Conservation (phyloP, 2,113 vertebrate genomes). For the Bettongia penicillata region DNA sequence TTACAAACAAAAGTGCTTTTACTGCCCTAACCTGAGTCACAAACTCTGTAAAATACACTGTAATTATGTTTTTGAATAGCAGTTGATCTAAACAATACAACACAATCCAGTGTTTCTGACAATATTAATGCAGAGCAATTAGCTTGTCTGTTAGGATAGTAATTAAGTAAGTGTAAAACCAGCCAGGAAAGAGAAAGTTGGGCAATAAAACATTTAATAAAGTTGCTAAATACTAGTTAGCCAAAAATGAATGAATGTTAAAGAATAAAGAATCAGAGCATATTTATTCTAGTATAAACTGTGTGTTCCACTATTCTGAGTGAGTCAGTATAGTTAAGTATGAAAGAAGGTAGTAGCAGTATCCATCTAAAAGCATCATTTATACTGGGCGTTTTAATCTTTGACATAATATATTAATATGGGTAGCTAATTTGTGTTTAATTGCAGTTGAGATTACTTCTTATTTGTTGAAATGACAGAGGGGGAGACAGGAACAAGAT, state of each 20-base stretch:
- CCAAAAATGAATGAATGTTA: neutral
- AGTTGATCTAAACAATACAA: neutral
- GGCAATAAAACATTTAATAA: neutral
- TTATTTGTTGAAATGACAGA: neutral
- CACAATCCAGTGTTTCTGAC: conserved; percentile 29
- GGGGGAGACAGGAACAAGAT: neutral
- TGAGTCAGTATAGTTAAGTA: neutral
- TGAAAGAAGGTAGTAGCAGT: neutral
- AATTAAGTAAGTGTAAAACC: neutral
- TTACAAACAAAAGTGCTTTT: conserved; percentile 53
- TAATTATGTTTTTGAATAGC: conserved; percentile 48
- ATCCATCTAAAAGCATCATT: neutral
- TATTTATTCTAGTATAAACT: neutral
- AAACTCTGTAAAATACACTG: conserved; percentile 18
- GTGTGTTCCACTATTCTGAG: neutral
- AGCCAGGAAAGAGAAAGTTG: neutral
- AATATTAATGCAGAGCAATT: conserved; percentile 38
- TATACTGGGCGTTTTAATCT: neutral
- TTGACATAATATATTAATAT: neutral
- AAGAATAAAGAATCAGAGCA: neutral
- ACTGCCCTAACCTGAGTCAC: conserved; percentile 39
- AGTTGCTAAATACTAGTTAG: neutral
- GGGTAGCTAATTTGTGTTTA: neutral
- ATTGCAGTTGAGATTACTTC: neutral
- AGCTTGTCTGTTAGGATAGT: conserved; percentile 9